Conservation (phyloP, 2,888 invertebrate species). For the Pollenia angustigena region DNA sequence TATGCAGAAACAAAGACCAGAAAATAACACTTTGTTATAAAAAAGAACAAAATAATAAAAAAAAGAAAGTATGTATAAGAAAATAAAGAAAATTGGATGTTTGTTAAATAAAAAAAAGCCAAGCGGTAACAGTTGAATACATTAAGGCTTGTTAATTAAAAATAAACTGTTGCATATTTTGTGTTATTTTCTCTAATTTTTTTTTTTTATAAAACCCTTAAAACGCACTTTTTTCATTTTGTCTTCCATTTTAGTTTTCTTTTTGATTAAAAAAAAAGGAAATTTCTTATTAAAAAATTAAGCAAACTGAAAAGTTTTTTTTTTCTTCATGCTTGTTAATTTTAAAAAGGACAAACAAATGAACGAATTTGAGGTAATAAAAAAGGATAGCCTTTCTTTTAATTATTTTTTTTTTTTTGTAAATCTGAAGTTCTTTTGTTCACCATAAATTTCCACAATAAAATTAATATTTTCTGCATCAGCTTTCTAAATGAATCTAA, state of each 20-base stretch:
- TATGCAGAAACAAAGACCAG: background rate
- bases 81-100: background rate
- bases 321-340: slow-evolving; percentile 11
- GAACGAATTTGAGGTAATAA: background rate
- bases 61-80: background rate
- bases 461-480: too few relatives aligned
- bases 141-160: slow-evolving; percentile 64
- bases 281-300: slow-evolving; percentile 7
- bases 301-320: slow-evolving; percentile 25
- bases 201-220: background rate
- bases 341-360: background rate
- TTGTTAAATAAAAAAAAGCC: too few relatives aligned
- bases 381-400: background rate
- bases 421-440: too few relatives aligned
- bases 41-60: background rate
- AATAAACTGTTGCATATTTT: slow-evolving; percentile 65
- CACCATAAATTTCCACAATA: too few relatives aligned
- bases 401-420: too few relatives aligned
- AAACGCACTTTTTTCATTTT: slow-evolving; percentile 9
- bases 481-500: too few relatives aligned
- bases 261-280: background rate
- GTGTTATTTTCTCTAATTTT: background rate
- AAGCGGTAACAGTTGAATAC: slow-evolving; percentile 34
- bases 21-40: slow-evolving; percentile 17
- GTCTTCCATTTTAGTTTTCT: slow-evolving; percentile 7